These are phyloP conservation scores for Leptopilina syphax DNA, from an alignment of 2,888 invertebrate genomes.

Conservation along the genomic window DNA sequence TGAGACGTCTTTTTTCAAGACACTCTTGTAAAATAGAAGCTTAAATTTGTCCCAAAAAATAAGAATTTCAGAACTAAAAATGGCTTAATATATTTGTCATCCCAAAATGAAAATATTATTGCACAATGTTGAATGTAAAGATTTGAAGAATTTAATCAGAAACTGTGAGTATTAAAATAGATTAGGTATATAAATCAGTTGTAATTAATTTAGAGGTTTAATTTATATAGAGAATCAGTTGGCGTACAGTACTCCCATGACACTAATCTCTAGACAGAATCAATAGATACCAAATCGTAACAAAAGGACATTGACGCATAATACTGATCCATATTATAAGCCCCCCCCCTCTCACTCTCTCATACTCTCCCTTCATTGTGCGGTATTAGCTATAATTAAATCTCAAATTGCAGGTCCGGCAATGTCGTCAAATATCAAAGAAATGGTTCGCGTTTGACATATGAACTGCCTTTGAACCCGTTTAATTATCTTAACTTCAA, in stretches of 20 bases:
- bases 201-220: conserved; percentile 10
- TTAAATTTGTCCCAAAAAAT: no score
- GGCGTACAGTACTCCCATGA: conserved; percentile 55
- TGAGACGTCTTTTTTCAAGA: no score
- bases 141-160: no score
- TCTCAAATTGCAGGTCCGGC: conserved; percentile 65
- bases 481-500: conserved; percentile 61
- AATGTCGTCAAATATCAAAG: conserved; percentile 67
- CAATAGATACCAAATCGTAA: conserved; percentile 58
- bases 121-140: no score
- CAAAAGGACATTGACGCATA: conserved; percentile 57
- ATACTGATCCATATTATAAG: conserved; percentile 57
- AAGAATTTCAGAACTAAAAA: no score
- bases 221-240: conserved; percentile 52
- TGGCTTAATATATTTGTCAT: no score
- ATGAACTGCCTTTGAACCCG: conserved; percentile 59
- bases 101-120: no score
- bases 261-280: conserved; percentile 60
- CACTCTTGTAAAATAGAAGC: no score
- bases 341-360: conserved; percentile 51
- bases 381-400: conserved; percentile 69
- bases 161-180: neutral
- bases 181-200: conserved; percentile 10
- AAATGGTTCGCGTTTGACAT: conserved; percentile 64
- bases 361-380: neutral